These are phyloP conservation scores for Struthio camelus DNA, from an alignment of 2,113 vertebrate genomes.

Conservation along the genomic window DNA sequence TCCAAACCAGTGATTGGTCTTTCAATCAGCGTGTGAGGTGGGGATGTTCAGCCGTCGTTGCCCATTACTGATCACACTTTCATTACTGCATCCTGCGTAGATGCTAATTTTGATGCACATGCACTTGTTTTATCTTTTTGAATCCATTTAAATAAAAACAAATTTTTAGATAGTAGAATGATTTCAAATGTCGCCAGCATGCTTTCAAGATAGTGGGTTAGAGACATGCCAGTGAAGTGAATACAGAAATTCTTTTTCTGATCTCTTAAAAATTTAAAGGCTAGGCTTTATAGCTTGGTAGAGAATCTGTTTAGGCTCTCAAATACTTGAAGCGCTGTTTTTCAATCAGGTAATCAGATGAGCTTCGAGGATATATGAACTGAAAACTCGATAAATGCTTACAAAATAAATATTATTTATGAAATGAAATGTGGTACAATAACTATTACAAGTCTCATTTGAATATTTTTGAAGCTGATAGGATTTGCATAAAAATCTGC, in stretches of 20 bases:
- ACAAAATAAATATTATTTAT: neutral
- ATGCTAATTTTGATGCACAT: neutral
- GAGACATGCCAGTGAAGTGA: neutral
- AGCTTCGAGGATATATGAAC: neutral
- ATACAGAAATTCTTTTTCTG: neutral
- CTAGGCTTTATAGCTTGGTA: neutral
- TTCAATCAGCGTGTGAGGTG: neutral
- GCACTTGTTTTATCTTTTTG: neutral
- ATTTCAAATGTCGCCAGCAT: neutral
- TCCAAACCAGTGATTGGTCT: neutral
- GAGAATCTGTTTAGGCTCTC: neutral
- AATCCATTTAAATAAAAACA: neutral
- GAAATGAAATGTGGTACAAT: neutral
- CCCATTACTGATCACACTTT: rapidly evolving
- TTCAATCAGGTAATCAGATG: neutral
- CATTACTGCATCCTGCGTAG: neutral
- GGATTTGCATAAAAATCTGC: slow-evolving; percentile 17
- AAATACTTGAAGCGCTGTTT: neutral
- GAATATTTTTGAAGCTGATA: slow-evolving; percentile 7
- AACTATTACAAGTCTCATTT: slow-evolving; percentile 18
- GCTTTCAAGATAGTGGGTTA: neutral
- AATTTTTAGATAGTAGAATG: neutral
- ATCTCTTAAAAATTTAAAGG: neutral
- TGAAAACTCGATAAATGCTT: neutral
- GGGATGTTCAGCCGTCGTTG: neutral